Evolutionary conservation across 64 coral and sea anemone genomes (phyloP), one percentile per base, ranked within the genome.

Genomic region (Acropora tenuis): DNA sequence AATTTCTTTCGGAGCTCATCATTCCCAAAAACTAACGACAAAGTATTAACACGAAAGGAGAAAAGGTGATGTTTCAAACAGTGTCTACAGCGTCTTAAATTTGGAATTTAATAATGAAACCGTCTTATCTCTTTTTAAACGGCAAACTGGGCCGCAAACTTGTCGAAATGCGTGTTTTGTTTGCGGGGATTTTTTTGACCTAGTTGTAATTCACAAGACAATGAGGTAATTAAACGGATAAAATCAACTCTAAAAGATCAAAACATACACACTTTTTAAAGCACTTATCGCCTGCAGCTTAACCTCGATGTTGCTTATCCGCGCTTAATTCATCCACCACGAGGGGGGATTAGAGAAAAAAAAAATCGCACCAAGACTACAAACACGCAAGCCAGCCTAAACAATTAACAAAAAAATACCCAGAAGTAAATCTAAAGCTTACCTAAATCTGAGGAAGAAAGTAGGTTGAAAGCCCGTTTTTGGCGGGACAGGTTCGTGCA

Each of bases 231-330:
- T 85, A 85, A 85, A 85, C 47, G 82, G 82, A 71, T 83, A 66
- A 71, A 85, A 85, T 44, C 65, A 71, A 85, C 41, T 20, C 68
- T 71, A 85, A 85, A 85, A 85, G 82, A 85, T 85, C 82, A 85
- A 85, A 85, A 85, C 68, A 85, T 85, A 85, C 82, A 85, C 43
- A 71, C 82, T 85, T 85, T 85, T 85, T 85, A 85, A 85, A 85
- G 82, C 59, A 85, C 82, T 85, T 85, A 71, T 69, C 82, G 42
- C 82, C 45, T 71, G 65, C 63, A 67, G 82, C 65, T 85, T 85
- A 85, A 6, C 30, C 30, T 30, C 17, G 82, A 85, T 85, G 82
- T 85, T 85, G 82, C 82, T 69, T 85, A 85, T 12, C 61, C 45
- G 46, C 20, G 82, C 69, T 85, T 71, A 85, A 85, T 85, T 71